Evolutionary conservation across 2,888 invertebrate species (phyloP), one percentile per base, ranked within the genome.

Genomic region (Xestia xanthographa): DNA sequence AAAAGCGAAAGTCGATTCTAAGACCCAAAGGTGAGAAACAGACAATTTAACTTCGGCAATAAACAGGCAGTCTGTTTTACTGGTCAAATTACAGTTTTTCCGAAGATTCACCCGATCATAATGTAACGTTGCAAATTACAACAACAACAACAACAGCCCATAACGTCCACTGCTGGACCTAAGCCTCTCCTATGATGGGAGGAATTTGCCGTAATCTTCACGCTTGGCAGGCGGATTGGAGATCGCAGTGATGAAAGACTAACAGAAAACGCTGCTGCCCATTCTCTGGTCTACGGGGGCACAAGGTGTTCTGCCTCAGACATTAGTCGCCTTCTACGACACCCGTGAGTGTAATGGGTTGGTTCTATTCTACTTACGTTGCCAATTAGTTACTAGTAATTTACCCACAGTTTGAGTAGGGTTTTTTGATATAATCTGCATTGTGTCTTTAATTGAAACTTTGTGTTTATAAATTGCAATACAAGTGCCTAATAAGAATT

Each of bases 21-120:
- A 34, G 11, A 72, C 67, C 50, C 43, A 34, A n/a, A 45, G 65
- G 50, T 50, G 58, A 60, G n/a, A 66, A 22, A 14, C 22, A 65
- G 17, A 43, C 14, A n/a, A 34, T 74, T 73, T 63, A 63, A 2
- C 11, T 43, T 45, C 8, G n/a, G 0, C 14, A 48, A 29, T 74
- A 41, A 48, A 50, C 4, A 26, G 17, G 3, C 8, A 53, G 22
- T 12, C n/a, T n/a, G n/a, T n/a, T n/a, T 17, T 4, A 29, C 22
- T 53, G 34, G 22, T 50, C 20, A 43, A 69, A 50, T 75, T 50
- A 62, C 14, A 41, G 34, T 26, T n/a, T 58, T 41, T 12, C 22
- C 14, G 8, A 41, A 63, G 62, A n/a, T 41, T 41, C 41, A n/a
- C 9, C 41, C n/a, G n/a, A 63, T 62, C n/a, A 63, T n/a, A 20